Evolutionary conservation across 1,140 invertebrate species (phyloP).

Genomic region (Microplitis mediator): DNA sequence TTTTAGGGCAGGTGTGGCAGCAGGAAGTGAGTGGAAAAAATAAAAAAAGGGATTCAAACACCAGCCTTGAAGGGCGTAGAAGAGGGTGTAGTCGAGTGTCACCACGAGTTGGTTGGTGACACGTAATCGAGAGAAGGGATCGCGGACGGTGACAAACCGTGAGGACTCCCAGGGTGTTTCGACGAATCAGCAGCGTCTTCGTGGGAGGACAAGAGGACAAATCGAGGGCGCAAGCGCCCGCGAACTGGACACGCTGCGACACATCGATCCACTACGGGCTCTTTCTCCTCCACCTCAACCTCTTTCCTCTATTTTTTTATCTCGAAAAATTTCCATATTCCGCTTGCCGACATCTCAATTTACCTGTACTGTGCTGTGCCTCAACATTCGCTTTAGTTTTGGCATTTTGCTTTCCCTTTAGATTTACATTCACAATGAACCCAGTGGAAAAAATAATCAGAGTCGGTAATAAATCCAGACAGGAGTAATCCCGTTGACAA

Average conservation of each 20-base stretch:
- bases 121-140: neutral
- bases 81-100: neutral
- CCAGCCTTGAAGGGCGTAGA: neutral
- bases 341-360: too few relatives aligned
- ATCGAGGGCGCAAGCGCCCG: slow-evolving; percentile 53
- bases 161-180: slow-evolving; percentile 8
- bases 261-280: slow-evolving; percentile 58
- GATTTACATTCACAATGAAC: neutral
- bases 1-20: too few relatives aligned
- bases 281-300: slow-evolving; percentile 39
- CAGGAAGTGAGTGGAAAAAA: too few relatives aligned
- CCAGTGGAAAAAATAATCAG: neutral
- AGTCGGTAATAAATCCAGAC: too few relatives aligned
- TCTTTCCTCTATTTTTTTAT: neutral
- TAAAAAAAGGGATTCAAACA: neutral
- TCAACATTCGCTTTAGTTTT: too few relatives aligned
- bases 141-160: neutral
- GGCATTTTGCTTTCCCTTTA: too few relatives aligned
- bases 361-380: too few relatives aligned
- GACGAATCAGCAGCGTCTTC: slow-evolving; percentile 20
- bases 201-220: slow-evolving; percentile 13
- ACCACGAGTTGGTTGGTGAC: neutral
- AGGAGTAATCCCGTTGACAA: too few relatives aligned
- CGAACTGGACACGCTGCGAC: slow-evolving; percentile 54
- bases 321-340: too few relatives aligned